These are phyloP conservation scores for Xiphophorus couchianus DNA, from an alignment of 2,113 vertebrate species.

Conservation along the genomic window DNA sequence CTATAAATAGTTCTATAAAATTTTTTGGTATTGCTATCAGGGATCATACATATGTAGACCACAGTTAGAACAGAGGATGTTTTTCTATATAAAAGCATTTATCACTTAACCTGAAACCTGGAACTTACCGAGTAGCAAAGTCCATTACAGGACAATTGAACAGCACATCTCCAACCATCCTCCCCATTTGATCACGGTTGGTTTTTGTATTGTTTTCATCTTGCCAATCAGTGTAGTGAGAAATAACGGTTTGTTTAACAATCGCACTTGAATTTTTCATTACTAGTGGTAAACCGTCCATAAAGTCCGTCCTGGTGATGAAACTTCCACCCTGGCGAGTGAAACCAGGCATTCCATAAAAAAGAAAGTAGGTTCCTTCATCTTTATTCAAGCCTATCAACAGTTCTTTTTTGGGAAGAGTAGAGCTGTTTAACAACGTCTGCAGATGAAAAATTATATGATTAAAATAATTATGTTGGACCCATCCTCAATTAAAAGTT, in stretches of 20 bases:
- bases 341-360: constrained; percentile 84
- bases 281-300: constrained; percentile 69
- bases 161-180: constrained; percentile 81
- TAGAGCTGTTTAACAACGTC: constrained; percentile 70
- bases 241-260: constrained; percentile 75
- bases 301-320: constrained; percentile 83
- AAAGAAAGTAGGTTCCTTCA: constrained; percentile 84
- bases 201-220: constrained; percentile 76
- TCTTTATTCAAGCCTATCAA: constrained; percentile 87
- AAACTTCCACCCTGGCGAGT: constrained; percentile 79
- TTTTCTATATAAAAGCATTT: neutral
- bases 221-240: constrained; percentile 88
- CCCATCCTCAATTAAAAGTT: too few species aligned
- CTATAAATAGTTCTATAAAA: neutral
- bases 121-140: constrained; percentile 74
- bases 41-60: too few species aligned
- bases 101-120: neutral
- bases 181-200: constrained; percentile 83
- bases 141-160: constrained; percentile 84
- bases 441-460: constrained; percentile 22
- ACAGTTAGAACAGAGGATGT: too few species aligned
- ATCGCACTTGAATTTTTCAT: constrained; percentile 74
- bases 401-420: constrained; percentile 84
- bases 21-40: too few species aligned
- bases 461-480: neutral